Evolutionary conservation across 92 coral and sea anemone genomes (phyloP).

Genomic region (Muricea muricata): DNA sequence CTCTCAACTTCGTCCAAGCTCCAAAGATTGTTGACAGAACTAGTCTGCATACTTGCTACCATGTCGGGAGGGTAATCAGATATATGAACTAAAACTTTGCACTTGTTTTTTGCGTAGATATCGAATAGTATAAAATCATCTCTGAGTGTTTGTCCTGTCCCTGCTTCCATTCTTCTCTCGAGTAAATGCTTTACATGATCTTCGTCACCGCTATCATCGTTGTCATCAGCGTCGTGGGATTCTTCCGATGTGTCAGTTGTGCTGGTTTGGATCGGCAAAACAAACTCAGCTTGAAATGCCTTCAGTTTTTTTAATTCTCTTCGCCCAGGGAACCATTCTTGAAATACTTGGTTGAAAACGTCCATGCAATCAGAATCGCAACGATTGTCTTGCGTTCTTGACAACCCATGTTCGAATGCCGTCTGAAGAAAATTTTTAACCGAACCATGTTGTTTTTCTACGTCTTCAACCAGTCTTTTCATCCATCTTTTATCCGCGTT

Average conservation of each 20-base stretch:
- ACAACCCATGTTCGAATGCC: neutral
- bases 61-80: constrained; percentile 32
- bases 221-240: neutral
- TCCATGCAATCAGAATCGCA: neutral
- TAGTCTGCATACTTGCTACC: constrained; percentile 10
- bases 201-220: neutral
- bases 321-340: neutral
- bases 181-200: constrained; percentile 5
- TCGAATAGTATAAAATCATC: neutral
- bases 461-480: neutral
- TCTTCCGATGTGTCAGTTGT: neutral
- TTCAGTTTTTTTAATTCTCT: neutral
- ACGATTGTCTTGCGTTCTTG: too few species aligned
- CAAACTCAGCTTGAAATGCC: neutral
- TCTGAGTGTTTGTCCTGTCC: neutral
- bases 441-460: neutral
- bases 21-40: constrained; percentile 34
- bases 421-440: neutral
- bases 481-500: neutral
- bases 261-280: neutral
- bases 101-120: neutral
- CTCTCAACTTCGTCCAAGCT: neutral
- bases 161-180: neutral
- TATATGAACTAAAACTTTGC: neutral
- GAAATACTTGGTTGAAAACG: neutral